These are phyloP conservation scores for Talpa occidentalis DNA, from an alignment of 2,113 vertebrate species.

Conservation along the genomic window DNA sequence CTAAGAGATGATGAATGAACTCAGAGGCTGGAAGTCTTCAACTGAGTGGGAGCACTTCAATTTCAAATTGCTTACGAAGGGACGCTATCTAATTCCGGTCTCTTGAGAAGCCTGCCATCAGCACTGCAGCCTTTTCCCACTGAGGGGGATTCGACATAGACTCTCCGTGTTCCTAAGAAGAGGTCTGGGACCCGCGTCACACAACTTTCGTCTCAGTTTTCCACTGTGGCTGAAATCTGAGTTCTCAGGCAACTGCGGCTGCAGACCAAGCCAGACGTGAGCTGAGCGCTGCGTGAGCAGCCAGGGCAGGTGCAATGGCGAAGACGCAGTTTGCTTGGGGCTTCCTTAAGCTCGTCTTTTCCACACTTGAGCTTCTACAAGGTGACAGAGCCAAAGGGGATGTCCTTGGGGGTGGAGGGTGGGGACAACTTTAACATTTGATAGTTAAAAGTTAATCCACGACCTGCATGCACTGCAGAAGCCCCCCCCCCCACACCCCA, in stretches of 20 bases:
- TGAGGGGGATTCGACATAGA: slow-evolving; percentile 55
- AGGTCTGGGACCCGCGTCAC: slow-evolving; percentile 54
- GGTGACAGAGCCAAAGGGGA: slow-evolving; percentile 63
- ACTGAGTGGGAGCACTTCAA: slow-evolving; percentile 78
- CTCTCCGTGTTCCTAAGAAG: slow-evolving; percentile 47
- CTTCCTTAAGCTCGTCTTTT: slow-evolving; percentile 50
- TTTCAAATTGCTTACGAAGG: slow-evolving; percentile 59
- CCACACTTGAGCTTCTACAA: slow-evolving; percentile 64
- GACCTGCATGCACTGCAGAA: slow-evolving; percentile 36
- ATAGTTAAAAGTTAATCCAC: slow-evolving; percentile 8
- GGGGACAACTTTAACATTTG: slow-evolving; percentile 16
- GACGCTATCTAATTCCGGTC: slow-evolving; percentile 58
- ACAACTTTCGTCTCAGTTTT: slow-evolving; percentile 68
- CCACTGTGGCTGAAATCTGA: slow-evolving; percentile 71
- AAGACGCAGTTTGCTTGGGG: slow-evolving; percentile 65
- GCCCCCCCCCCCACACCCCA: slow-evolving; percentile 3
- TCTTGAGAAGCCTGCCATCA: slow-evolving; percentile 64
- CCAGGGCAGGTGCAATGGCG: slow-evolving; percentile 65
- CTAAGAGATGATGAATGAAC: slow-evolving; percentile 66
- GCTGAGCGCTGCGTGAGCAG: slow-evolving; percentile 59
- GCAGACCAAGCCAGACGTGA: slow-evolving; percentile 68
- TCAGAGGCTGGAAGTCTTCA: slow-evolving; percentile 75
- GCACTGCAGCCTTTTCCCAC: slow-evolving; percentile 65
- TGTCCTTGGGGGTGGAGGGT: background rate
- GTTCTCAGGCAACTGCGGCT: slow-evolving; percentile 64